A percentile compares a stretch with the other conserved stretches of the same genome.
Evolutionary conservation across 2,888 invertebrate species (phyloP).

Genomic region (Ptycholaimellus sp.): DNA sequence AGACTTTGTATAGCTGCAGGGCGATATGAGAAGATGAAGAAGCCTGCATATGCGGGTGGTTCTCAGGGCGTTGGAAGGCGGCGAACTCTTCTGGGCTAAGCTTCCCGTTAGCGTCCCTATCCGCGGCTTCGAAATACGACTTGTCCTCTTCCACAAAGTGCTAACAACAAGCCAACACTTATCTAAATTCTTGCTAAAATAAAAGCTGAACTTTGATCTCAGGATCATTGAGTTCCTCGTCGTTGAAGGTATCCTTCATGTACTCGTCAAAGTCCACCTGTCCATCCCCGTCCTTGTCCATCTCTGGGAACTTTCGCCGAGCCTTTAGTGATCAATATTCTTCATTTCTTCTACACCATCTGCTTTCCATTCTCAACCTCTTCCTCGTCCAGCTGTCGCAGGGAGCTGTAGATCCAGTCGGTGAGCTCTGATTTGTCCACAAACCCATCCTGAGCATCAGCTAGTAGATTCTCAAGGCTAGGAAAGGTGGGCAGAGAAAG

Average conservation of each 20-base stretch:
- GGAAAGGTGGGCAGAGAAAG: too few relatives aligned
- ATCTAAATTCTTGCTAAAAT: too few relatives aligned
- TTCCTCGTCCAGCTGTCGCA: constrained; percentile 37
- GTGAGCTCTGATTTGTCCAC: constrained; percentile 58
- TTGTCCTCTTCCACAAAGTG: constrained; percentile 46
- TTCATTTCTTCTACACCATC: too few relatives aligned
- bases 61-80: constrained; percentile 70
- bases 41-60: constrained; percentile 58
- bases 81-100: constrained; percentile 52
- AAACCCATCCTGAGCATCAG: too few relatives aligned
- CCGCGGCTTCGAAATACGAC: constrained; percentile 56
- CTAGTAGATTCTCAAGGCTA: too few relatives aligned
- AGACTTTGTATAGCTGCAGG: too few relatives aligned
- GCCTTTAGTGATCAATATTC: too few relatives aligned
- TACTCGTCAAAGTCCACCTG: constrained; percentile 63
- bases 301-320: constrained; percentile 43
- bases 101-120: constrained; percentile 49
- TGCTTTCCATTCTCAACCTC: constrained; percentile 22
- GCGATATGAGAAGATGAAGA: too few relatives aligned
- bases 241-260: constrained; percentile 57
- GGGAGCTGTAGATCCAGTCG: constrained; percentile 73
- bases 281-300: constrained; percentile 56
- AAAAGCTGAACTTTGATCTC: too few relatives aligned
- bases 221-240: constrained; percentile 33
- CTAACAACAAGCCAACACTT: too few relatives aligned